Conservation (phyloP, 2,797 vertebrate genomes). For the Dendrocincla fuliginosa region DNA sequence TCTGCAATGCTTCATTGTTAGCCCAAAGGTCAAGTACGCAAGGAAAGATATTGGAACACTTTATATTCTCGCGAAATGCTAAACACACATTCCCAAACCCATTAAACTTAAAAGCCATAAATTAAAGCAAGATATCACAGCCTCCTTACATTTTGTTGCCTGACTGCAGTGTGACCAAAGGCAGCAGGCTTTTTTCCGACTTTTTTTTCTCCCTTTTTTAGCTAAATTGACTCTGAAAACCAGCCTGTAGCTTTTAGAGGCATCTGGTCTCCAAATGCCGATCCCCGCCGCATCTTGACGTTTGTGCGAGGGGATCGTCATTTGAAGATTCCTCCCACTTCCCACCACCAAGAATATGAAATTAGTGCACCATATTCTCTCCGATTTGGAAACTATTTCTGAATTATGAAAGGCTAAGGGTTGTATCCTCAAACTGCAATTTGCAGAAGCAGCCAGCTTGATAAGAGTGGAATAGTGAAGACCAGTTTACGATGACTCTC, state of each 20-base stretch:
- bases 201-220: neutral
- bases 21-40: conserved; percentile 40
- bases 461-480: neutral
- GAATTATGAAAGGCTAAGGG: neutral
- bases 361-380: neutral
- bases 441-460: neutral
- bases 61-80: neutral
- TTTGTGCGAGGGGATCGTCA: neutral
- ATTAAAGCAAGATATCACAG: neutral
- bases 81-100: neutral
- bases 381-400: neutral
- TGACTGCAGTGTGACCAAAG: neutral
- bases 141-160: neutral
- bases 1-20: neutral
- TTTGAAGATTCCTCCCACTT: neutral
- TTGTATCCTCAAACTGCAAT: neutral
- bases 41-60: neutral
- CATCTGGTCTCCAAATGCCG: neutral
- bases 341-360: neutral
- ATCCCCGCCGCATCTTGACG: neutral
- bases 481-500: neutral
- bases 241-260: neutral
- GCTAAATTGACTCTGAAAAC: neutral
- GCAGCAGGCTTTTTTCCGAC: neutral
- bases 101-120: neutral